These are phyloP conservation scores for Ichneumoninae sp. DNA, from an alignment of 2,888 invertebrate genomes.

Conservation along the genomic window DNA sequence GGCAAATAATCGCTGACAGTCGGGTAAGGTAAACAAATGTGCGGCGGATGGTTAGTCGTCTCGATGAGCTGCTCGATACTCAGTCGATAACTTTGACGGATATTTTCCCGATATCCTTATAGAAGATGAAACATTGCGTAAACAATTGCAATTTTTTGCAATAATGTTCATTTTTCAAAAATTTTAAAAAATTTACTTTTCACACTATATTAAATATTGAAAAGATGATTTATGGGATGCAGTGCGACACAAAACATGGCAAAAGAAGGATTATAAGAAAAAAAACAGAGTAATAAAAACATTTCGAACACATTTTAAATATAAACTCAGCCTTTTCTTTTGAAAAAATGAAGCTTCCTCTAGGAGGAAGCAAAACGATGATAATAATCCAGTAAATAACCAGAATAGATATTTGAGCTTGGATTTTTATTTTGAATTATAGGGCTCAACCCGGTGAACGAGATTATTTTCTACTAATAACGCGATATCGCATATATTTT, in stretches of 20 bases:
- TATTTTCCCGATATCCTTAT: background rate
- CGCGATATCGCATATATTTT: background rate
- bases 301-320: too few relatives aligned
- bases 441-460: background rate
- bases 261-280: too few relatives aligned
- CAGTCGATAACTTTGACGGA: background rate
- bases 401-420: too few relatives aligned
- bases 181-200: background rate
- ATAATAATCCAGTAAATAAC: too few relatives aligned
- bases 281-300: too few relatives aligned
- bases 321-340: too few relatives aligned
- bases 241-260: too few relatives aligned
- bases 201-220: too few relatives aligned
- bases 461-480: background rate
- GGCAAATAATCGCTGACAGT: background rate
- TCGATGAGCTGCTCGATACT: background rate
- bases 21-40: constrained; percentile 1
- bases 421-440: too few relatives aligned
- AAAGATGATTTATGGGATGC: too few relatives aligned
- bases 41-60: background rate
- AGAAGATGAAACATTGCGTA: background rate
- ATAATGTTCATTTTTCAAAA: background rate
- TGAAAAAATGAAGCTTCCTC: too few relatives aligned
- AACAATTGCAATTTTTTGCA: background rate
- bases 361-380: too few relatives aligned